Evolutionary conservation across 2,113 vertebrate genomes (phyloP), one percentile per base, ranked within the genome.

Genomic region (Psettodes erumei): DNA sequence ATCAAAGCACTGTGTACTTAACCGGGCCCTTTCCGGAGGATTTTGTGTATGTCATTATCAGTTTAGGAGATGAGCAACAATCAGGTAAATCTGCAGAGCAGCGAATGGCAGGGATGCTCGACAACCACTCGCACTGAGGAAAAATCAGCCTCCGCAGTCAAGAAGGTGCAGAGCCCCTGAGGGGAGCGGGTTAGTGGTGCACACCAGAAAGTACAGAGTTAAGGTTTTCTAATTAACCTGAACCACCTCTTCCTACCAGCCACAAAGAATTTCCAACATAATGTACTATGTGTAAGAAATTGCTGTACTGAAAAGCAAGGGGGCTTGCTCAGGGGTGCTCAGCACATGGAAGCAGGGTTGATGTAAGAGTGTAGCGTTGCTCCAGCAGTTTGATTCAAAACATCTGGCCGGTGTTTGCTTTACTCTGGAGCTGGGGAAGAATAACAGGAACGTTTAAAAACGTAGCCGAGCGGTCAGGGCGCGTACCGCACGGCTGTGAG

Each of bases 331-430:
- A 33, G 30, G 53, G 47, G 63, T 42, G 21, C 45, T 37, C 18
- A 18, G 48, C 56, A 73, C 25, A 58, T 64, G 55, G 72, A 62
- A 48, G 10, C 1, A 37, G 15, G 51, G 30, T 12, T 50, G 35
- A 68, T 69, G 64, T 55, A 18, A 69, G 45, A 13, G 58, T 50
- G 58, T 10, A 8, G 35, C 33, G 72, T 37, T 40, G 48, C 56
- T 81, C 37, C 64, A 62, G 59, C 47, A 8, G 21, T 61, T 56
- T 85, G 70, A 89, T 77, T 77, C 25, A 59, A 82, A 80, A 59
- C 88, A 90, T 69, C 71, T 90, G 87, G 8, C 32, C 51, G 4
- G 30, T 63, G 75, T 75, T 78, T 38, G 64, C 59, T 48, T 15
- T 11, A 32, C 53, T 77, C 13, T 53, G 37, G 45, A 37, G 43